Conservation (phyloP, 64 coral and sea anemone species). For the Cladopsammia gracilis region DNA sequence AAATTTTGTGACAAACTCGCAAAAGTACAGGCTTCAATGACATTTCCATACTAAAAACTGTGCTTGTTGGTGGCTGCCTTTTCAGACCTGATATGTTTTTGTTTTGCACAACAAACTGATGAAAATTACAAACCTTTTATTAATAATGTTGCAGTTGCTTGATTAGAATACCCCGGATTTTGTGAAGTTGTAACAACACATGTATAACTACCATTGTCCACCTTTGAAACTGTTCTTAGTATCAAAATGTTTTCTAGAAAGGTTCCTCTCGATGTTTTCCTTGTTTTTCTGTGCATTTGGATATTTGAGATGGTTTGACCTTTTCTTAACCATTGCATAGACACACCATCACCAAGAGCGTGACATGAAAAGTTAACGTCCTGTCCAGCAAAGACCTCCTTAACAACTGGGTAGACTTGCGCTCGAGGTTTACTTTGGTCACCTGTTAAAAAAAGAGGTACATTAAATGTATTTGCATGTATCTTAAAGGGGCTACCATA, state of each 20-base stretch:
- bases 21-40: too few species aligned
- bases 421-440: constrained; percentile 57
- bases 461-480: neutral
- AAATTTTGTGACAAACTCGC: too few species aligned
- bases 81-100: neutral
- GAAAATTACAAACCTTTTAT: constrained; percentile 53
- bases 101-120: neutral
- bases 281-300: constrained; percentile 10
- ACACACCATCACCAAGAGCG: constrained; percentile 56
- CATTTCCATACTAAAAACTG: too few species aligned
- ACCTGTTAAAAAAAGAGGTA: constrained; percentile 1
- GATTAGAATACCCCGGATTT: constrained; percentile 48
- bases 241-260: constrained; percentile 67
- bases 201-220: constrained; percentile 70
- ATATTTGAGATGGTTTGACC: constrained; percentile 15
- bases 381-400: constrained; percentile 26
- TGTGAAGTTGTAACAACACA: constrained; percentile 50
- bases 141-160: constrained; percentile 42
- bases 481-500: neutral
- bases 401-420: constrained; percentile 67
- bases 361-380: constrained; percentile 74
- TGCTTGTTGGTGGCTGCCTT: too few species aligned
- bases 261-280: neutral
- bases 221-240: constrained; percentile 45
- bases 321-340: constrained; percentile 77